Evolutionary conservation across 2,888 invertebrate genomes (phyloP).

Genomic region (Drosophila subsilvestris): DNA sequence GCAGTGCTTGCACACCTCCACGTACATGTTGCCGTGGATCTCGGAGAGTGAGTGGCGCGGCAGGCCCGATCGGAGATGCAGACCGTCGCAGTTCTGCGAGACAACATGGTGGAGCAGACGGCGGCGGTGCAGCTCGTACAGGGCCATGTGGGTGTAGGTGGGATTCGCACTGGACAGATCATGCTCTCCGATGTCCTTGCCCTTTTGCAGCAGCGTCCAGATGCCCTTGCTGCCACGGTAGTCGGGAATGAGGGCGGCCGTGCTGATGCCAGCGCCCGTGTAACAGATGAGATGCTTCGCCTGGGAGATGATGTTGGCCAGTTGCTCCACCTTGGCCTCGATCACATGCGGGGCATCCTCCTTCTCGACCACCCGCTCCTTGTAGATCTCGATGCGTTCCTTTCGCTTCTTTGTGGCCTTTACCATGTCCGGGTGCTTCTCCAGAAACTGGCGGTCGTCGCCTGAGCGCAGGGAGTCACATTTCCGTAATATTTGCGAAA

Average conservation of each 20-base stretch:
- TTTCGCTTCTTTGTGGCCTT: conserved; percentile 89
- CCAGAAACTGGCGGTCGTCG: conserved; percentile 89
- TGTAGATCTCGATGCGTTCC: conserved; percentile 89
- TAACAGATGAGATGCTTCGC: conserved; percentile 95
- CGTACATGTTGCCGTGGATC: conserved; percentile 98
- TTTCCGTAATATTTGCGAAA: conserved; percentile 90
- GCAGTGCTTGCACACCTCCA: conserved; percentile 94
- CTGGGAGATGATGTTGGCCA: conserved; percentile 92
- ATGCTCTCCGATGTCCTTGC: conserved; percentile 93
- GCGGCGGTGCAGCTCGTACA: conserved; percentile 92
- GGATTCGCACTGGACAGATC: conserved; percentile 95
- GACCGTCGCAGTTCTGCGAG: conserved; percentile 98
- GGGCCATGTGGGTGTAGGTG: conserved; percentile 97
- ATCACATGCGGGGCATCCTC: conserved; percentile 92
- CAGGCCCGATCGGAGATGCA: conserved; percentile 94
- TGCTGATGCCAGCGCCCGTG: conserved; percentile 95
- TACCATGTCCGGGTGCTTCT: conserved; percentile 89
- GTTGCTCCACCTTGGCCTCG: conserved; percentile 90
- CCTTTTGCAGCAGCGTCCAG: conserved; percentile 97
- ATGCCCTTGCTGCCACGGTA: conserved; percentile 98
- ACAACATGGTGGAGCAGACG: conserved; percentile 94
- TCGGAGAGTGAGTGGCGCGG: conserved; percentile 94
- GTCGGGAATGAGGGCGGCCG: conserved; percentile 97
- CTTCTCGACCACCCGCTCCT: conserved; percentile 92
- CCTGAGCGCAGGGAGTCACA: conserved; percentile 87